Evolutionary conservation across 2,888 invertebrate species (phyloP).

Genomic region (Mythimna ferrago): DNA sequence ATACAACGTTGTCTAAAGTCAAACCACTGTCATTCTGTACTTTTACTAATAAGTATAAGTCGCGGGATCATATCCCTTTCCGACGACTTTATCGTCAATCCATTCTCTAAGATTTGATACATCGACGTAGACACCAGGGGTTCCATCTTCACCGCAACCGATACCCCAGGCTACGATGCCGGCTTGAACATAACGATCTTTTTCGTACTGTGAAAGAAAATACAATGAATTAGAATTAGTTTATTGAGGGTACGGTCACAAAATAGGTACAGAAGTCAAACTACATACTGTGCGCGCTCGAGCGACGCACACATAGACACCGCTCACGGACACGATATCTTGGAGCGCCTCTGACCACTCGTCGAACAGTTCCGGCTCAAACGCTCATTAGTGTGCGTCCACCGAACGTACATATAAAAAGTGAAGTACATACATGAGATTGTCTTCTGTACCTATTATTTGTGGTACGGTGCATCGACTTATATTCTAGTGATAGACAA

Average conservation of each 20-base stretch:
- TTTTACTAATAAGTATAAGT: slow-evolving; percentile 62
- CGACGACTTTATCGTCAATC: slow-evolving; percentile 92
- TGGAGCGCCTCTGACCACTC: no score
- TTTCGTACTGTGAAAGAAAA: slow-evolving; percentile 71
- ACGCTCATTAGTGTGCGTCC: no score
- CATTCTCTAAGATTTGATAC: slow-evolving; percentile 92
- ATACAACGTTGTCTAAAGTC: neutral
- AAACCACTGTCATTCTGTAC: slow-evolving; percentile 21
- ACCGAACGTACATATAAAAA: no score
- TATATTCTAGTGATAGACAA: no score
- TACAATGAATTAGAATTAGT: neutral
- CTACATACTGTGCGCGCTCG: no score
- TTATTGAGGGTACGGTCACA: neutral
- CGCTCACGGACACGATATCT: no score
- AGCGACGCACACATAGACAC: no score
- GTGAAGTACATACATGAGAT: no score
- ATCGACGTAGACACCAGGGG: slow-evolving; percentile 94
- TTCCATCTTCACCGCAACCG: slow-evolving; percentile 92
- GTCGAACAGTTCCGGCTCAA: no score
- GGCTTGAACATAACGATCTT: slow-evolving; percentile 77
- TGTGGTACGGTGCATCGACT: no score
- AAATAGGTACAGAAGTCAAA: no score
- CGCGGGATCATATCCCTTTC: slow-evolving; percentile 84
- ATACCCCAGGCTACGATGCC: slow-evolving; percentile 96
- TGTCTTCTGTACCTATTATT: no score